Conservation (phyloP, 1,140 invertebrate genomes). For the Liolophura sinensis region DNA sequence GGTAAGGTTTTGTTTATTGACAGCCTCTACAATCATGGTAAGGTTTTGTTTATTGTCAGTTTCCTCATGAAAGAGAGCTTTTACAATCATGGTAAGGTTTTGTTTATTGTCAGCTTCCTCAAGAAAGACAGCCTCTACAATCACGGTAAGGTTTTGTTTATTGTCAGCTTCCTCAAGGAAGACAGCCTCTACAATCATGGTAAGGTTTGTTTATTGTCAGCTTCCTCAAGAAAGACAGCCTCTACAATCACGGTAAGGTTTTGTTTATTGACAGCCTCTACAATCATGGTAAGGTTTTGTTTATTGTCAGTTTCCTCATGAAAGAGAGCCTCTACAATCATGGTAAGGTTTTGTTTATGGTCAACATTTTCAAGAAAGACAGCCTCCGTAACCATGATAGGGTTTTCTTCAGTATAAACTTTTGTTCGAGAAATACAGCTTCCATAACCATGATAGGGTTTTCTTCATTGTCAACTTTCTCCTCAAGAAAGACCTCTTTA, state of each 20-base stretch:
- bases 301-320: background rate
- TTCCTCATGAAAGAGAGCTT: slow-evolving; percentile 53
- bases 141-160: too few relatives aligned
- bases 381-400: too few relatives aligned
- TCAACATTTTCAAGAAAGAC: slow-evolving; percentile 69
- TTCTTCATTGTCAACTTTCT: too few relatives aligned
- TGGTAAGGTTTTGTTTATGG: slow-evolving; percentile 45
- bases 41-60: background rate
- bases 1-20: slow-evolving; percentile 55
- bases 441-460: too few relatives aligned
- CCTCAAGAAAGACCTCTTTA: too few relatives aligned
- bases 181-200: too few relatives aligned
- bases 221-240: slow-evolving; percentile 64
- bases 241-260: slow-evolving; percentile 75
- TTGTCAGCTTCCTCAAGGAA: too few relatives aligned
- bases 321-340: slow-evolving; percentile 67
- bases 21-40: slow-evolving; percentile 1
- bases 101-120: slow-evolving; percentile 69
- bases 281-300: slow-evolving; percentile 5
- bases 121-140: background rate
- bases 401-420: too few relatives aligned
- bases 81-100: slow-evolving; percentile 52
- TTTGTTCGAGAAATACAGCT: too few relatives aligned
- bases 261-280: background rate
- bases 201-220: too few relatives aligned